A percentile compares a stretch with the other conserved stretches of the same genome.
These are phyloP conservation scores for Microchirus variegatus DNA, from an alignment of 2,797 vertebrate species.

Conservation along the genomic window DNA sequence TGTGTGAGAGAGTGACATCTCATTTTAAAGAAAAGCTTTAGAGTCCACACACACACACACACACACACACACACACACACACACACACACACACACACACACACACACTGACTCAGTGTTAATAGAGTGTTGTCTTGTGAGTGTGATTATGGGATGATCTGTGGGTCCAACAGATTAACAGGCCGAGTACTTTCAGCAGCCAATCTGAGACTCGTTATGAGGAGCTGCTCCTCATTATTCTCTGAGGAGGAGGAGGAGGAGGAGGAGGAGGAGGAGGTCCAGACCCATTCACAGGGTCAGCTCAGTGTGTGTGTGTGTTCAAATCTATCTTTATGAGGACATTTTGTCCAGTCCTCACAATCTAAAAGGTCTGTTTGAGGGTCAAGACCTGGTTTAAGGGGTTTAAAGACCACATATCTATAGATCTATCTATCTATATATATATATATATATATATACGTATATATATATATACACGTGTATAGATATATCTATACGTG, in stretches of 20 bases:
- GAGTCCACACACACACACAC: conserved; percentile 6
- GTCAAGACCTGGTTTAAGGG: too few species aligned
- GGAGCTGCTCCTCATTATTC: conserved; percentile 68
- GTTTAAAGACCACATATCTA: too few species aligned
- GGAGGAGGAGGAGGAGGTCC: conserved; percentile 2
- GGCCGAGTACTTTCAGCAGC: conserved; percentile 81
- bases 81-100: conserved; percentile 13
- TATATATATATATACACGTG: too few species aligned
- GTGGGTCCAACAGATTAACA: conserved; percentile 86
- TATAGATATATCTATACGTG: too few species aligned
- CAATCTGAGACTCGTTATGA: conserved; percentile 77
- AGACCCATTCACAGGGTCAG: conserved; percentile 53
- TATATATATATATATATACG: too few species aligned
- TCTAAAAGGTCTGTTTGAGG: too few species aligned
- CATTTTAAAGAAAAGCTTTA: too few species aligned
- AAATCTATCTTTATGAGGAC: too few species aligned
- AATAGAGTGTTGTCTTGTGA: conserved; percentile 80
- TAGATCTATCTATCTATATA: too few species aligned
- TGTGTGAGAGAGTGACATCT: too few species aligned
- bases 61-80: background rate
- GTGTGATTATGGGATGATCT: conserved; percentile 83
- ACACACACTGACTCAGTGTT: conserved; percentile 56
- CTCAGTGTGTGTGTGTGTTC: background rate
- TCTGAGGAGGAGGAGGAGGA: conserved; percentile 1
- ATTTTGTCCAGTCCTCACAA: too few species aligned